phyloP scores from a whole-genome alignment of 2,113 vertebrate genomes.

The Anas platyrhynchos region DNA sequence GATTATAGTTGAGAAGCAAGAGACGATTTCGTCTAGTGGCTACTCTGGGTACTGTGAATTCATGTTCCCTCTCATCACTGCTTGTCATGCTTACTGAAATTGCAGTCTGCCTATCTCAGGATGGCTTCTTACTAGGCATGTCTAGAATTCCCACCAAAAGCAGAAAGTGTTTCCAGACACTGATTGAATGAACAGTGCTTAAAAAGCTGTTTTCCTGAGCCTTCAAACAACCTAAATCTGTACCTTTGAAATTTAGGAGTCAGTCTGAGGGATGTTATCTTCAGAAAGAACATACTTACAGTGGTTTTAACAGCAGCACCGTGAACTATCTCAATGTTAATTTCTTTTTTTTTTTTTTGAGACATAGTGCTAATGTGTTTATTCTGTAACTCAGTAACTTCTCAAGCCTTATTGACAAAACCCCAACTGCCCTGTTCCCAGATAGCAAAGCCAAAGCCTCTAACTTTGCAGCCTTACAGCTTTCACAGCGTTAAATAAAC shows the following conservation, averaged over 20 bases:
- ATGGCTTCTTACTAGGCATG: accelerated
- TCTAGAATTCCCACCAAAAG: not conserved
- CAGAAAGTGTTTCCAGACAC: not conserved
- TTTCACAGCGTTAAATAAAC: not conserved
- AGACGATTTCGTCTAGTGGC: not conserved
- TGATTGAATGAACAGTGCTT: not conserved
- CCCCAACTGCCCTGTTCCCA: not conserved
- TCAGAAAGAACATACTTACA: not conserved
- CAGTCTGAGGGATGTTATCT: not conserved
- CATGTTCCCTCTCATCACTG: not conserved
- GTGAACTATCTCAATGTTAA: not conserved
- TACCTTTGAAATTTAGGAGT: not conserved
- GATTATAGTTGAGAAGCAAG: not conserved
- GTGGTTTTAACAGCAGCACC: not conserved
- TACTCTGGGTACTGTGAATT: not conserved
- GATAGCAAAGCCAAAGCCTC: conserved; percentile 24
- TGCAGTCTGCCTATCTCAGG: not conserved
- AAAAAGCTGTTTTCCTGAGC: not conserved
- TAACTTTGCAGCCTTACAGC: not conserved
- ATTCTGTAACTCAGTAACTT: not conserved
- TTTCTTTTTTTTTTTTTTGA: conserved; percentile 32
- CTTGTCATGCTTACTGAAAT: not conserved
- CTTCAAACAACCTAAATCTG: not conserved
- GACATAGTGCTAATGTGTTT: not conserved
- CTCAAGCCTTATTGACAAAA: conserved; percentile 32